Evolutionary conservation across 2,888 invertebrate species (phyloP).

Genomic region (Drosophila picticornis): DNA sequence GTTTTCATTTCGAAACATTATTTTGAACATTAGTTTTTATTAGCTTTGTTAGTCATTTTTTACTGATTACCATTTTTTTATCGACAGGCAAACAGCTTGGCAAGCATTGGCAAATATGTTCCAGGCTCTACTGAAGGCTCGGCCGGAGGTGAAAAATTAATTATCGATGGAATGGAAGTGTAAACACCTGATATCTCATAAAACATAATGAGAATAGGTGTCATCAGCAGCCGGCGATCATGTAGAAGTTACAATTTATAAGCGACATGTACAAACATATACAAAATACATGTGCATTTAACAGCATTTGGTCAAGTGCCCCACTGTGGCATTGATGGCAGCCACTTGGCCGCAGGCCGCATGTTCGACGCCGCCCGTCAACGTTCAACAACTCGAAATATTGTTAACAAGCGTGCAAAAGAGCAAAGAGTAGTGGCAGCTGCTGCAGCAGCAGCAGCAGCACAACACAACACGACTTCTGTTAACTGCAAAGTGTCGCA

Average conservation of each 20-base stretch:
- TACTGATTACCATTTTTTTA: not conserved
- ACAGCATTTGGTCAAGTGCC: slow-evolving; percentile 19
- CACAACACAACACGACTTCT: slow-evolving; percentile 63
- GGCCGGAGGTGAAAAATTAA: slow-evolving; percentile 49
- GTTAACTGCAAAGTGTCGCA: slow-evolving; percentile 72
- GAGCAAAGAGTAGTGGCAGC: slow-evolving; percentile 48
- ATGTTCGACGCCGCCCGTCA: slow-evolving; percentile 53
- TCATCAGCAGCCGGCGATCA: not conserved
- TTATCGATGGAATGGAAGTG: slow-evolving; percentile 32
- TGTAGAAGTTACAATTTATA: slow-evolving; percentile 12
- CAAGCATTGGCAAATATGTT: slow-evolving; percentile 91
- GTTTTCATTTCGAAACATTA: not conserved
- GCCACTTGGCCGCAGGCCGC: slow-evolving; percentile 68
- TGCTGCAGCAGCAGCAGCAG: slow-evolving; percentile 1
- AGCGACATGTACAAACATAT: slow-evolving; percentile 1
- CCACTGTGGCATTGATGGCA: slow-evolving; percentile 42
- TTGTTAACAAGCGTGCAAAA: slow-evolving; percentile 76
- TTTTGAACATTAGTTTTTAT: not conserved
- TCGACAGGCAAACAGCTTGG: slow-evolving; percentile 92
- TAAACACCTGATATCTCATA: slow-evolving; percentile 2
- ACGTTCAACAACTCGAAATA: slow-evolving; percentile 67
- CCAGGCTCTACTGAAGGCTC: slow-evolving; percentile 87
- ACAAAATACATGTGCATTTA: slow-evolving; percentile 7
- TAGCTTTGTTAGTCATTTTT: not conserved
- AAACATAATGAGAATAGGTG: not conserved